Base-by-base conservation (phyloP, 2,113 vertebrate genomes). In the Nesospiza acunhae region DNA sequence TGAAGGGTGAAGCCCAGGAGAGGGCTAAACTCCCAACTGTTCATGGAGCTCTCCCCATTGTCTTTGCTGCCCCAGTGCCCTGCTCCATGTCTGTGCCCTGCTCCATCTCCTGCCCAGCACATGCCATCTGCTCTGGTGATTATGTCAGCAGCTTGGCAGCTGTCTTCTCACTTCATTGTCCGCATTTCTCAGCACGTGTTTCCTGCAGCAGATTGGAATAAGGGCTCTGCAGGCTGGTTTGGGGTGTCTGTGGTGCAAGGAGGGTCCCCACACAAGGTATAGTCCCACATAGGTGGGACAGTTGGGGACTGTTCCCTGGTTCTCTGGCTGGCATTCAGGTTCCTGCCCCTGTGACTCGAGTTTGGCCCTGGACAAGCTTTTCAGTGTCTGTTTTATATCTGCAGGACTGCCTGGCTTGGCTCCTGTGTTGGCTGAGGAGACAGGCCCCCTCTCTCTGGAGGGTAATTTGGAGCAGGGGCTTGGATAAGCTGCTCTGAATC, bases 61-160 rank as follows among this genome's bases (percentile, higher is more conserved):
- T 56, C 73, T 84, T 26, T 44, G 79, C 35, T 68, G 0, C 23
- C 47, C 50, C 6, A 75, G 60, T 85, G 77, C 85, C 49, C 2
- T 0, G 9, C 80, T 80, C 30, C 80, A 18, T 77, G 80, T 35
- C 91, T 0, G 0, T 72, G 82, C 95, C 79, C 52, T 92, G 23
- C 74, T 94, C 59, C 60, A 27, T 42, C 81, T 50, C 35, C 67
- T 49, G 62, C 11, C 7, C 22, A 89, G n/a, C 90, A 62, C 58
- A 10, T 69, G 96, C 96, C 97, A 97, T 98, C 98, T 98, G 98
- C 97, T 93, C 60, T 85, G 94, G 96, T 98, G 98, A 97, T 98
- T 95, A 84, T 87, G 84, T 39, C 73, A 72, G 92, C 74, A 81
- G 94, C 84, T 80, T 96, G 96, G 95, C 97, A 98, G 97, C 97